These are phyloP conservation scores for Bombus picipes DNA, from an alignment of 1,140 invertebrate genomes.

Conservation along the genomic window DNA sequence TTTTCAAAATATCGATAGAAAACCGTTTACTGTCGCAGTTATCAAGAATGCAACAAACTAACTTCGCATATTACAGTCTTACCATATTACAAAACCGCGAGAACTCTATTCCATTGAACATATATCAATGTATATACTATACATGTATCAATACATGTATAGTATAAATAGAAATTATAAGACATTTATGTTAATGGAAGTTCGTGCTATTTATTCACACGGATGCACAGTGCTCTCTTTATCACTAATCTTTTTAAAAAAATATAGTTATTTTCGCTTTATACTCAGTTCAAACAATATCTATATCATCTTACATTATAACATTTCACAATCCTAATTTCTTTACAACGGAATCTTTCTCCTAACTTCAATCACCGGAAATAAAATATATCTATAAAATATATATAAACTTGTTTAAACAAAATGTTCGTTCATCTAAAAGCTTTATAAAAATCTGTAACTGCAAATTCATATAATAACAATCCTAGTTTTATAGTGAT, in stretches of 20 bases:
- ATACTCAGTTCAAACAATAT: not conserved
- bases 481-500: not conserved
- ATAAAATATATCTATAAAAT: not conserved
- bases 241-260: not conserved
- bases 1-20: constrained; percentile 1
- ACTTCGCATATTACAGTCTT: not conserved
- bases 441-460: not conserved
- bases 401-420: not conserved
- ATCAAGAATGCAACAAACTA: not conserved
- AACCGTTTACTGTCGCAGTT: not conserved
- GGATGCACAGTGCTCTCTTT: not conserved
- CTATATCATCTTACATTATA: not conserved
- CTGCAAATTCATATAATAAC: not conserved
- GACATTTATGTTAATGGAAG: not conserved
- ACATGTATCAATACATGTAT: not conserved
- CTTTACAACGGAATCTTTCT: not conserved
- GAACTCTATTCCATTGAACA: not conserved
- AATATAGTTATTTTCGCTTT: not conserved
- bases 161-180: not conserved
- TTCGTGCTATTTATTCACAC: not conserved
- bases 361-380: not conserved
- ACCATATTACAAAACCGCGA: not conserved
- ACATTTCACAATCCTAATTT: not conserved
- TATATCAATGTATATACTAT: not conserved
- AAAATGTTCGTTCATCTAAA: not conserved